phyloP scores from a whole-genome alignment of 2,797 vertebrate species.

The Adelosebastes latens region DNA sequence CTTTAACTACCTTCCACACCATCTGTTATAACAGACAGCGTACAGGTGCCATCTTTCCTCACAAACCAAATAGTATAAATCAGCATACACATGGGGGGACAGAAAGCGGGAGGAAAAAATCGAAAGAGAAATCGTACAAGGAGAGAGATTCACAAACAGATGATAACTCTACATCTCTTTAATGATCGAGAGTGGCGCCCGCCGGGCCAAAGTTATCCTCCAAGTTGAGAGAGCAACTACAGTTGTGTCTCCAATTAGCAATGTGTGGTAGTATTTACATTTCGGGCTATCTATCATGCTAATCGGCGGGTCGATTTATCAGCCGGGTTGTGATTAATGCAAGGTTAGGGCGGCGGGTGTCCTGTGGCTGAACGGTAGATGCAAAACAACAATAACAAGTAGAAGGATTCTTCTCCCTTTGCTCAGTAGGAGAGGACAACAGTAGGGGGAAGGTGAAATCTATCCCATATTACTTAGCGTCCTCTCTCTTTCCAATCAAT shows the following conservation, averaged over 20 bases:
- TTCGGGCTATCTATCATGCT: slow-evolving; percentile 92
- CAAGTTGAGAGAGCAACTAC: slow-evolving; percentile 42
- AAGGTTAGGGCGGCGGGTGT: slow-evolving; percentile 52
- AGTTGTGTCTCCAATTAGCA: slow-evolving; percentile 94
- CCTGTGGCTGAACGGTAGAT: slow-evolving; percentile 48
- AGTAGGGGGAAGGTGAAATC: slow-evolving; percentile 36
- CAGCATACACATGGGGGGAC: slow-evolving; percentile 28
- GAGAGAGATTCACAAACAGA: slow-evolving; percentile 44
- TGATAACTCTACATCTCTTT: slow-evolving; percentile 60
- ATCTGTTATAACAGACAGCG: slow-evolving; percentile 63
- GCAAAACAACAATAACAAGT: slow-evolving; percentile 60
- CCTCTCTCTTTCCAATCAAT: slow-evolving; percentile 33
- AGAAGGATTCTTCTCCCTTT: slow-evolving; percentile 29
- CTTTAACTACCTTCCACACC: slow-evolving; percentile 73
- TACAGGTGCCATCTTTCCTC: slow-evolving; percentile 27
- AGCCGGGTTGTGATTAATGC: slow-evolving; percentile 72
- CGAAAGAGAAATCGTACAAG: slow-evolving; percentile 33
- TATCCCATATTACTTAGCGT: slow-evolving; percentile 29
- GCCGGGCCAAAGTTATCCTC: slow-evolving; percentile 41
- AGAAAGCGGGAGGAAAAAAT: slow-evolving; percentile 35
- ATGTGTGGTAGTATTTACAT: slow-evolving; percentile 93
- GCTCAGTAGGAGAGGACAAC: slow-evolving; percentile 44
- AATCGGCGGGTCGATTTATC: slow-evolving; percentile 91
- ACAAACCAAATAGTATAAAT: slow-evolving; percentile 33
- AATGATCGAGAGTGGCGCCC: slow-evolving; percentile 47